Evolutionary conservation across 2,888 invertebrate genomes (phyloP), one percentile per base, ranked within the genome.

Genomic region (Andrena bicolor): DNA sequence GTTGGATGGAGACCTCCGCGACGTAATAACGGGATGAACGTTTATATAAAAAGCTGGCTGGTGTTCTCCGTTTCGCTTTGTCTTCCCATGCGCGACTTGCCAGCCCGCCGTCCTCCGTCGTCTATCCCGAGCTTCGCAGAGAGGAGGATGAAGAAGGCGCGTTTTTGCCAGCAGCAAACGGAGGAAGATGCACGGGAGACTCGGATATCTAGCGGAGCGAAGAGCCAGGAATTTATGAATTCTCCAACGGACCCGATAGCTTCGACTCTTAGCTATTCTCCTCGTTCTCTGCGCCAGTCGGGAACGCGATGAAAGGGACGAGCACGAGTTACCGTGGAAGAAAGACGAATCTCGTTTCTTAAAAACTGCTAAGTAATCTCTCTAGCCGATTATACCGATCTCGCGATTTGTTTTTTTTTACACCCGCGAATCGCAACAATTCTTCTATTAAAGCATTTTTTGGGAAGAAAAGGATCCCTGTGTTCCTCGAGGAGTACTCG

Each of bases 11-110:
- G 85, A 89, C 83, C 61, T 76, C 75, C 83, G 82, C 88, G 86
- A 87, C 87, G 92, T 89, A 91, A 92, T 92, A 92, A 91, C 88
- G 89, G 56, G 88, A 87, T 78, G 88, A 90, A 84, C 87, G 85
- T 89, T 92, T 89, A 87, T 88, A 83, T 83, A 87, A 86, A 88
- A 89, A 90, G 80, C 76, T 64, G 72, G 76, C 69, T 73, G 70
- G 60, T 32, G 48, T 48, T 63, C 71, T 30, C 20, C 65, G n/a
- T 49, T 66, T 53, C 63, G 56, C 48, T 83, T 61, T 70, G 77
- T 71, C 76, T 64, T 81, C 80, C 80, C 85, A 75, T 84, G 56
- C 7, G 35, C 72, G 63, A 51, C 69, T 75, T 66, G 51, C 64
- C 49, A 26, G 26, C 49, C 13, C 10, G 20, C 58, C 49, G 58